Evolutionary conservation across 2,113 vertebrate species (phyloP), one percentile per base, ranked within the genome.

Genomic region (Odontesthes bonariensis): DNA sequence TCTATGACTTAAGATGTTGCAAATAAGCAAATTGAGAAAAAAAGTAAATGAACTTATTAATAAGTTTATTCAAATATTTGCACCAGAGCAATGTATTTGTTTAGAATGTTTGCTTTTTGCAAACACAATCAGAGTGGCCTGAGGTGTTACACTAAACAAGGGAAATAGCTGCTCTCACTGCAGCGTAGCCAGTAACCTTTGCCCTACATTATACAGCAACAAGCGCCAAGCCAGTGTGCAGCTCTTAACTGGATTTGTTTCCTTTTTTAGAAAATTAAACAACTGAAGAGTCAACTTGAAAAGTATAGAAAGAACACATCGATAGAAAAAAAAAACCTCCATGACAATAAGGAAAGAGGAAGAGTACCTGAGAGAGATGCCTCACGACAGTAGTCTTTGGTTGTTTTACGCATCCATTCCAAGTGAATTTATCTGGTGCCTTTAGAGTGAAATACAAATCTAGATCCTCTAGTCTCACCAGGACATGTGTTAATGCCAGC

Each of bases 151-250:
- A 60, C 64, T 75, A 73, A 83, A 88, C 78, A 85, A 75, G 79
- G 64, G 76, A 83, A 90, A 75, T 23, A 82, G 73, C 70, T 52
- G 38, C 68, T 40, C 32, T 82, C 62, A 6, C 42, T 64, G 71
- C 59, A 51, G 74, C 20, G 12, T 10, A 82, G 74, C 42, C 65
- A 8, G 73, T 89, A 83, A 93, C 92, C 91, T 93, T 92, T 93
- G 85, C 23, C 92, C 90, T 88, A 92, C 74, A 84, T 93, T 82
- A 31, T 20, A 73, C 33, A 61, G 72, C 77, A 44, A 69, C 72
- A 49, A 79, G 68, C 78, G 8, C 22, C 31, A 79, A 67, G 73
- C 63, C 8, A 56, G 16, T 76, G 33, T 57, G 16, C 35, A 64
- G 16, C 31, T 31, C 66, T 52, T 70, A 77, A 42, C 55, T 19